Conservation (phyloP, 2,113 vertebrate species). For the Nycticebus coucang region DNA sequence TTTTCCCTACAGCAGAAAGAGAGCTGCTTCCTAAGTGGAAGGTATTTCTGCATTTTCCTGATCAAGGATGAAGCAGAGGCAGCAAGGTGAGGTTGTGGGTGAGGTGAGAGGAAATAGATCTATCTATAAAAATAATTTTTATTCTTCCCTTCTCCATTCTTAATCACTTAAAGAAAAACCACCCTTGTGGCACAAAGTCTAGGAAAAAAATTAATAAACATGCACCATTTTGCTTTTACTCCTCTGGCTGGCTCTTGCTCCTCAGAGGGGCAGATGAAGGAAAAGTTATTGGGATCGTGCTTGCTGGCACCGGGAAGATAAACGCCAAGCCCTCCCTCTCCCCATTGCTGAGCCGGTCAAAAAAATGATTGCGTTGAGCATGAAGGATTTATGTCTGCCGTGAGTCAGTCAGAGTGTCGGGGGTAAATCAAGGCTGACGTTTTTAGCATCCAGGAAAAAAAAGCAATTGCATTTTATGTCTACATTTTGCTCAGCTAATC, state of each 20-base stretch:
- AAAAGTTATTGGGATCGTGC: constrained; percentile 63
- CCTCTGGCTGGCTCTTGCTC: not conserved
- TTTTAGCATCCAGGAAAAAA: constrained; percentile 83
- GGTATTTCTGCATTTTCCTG: not conserved
- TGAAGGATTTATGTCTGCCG: constrained; percentile 81
- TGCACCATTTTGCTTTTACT: not conserved
- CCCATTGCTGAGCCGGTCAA: constrained; percentile 71
- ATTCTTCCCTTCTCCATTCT: constrained; percentile 50
- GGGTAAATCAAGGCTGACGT: constrained; percentile 86
- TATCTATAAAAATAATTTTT: constrained; percentile 47
- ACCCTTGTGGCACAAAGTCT: not conserved
- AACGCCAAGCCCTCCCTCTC: constrained; percentile 10
- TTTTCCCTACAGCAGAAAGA: not conserved
- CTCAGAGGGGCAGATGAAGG: constrained; percentile 34
- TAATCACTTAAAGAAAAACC: constrained; percentile 8
- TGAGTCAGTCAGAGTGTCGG: constrained; percentile 82
- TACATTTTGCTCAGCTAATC: constrained; percentile 85
- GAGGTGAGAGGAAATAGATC: constrained; percentile 28
- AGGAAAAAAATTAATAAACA: not conserved
- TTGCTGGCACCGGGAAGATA: constrained; percentile 28
- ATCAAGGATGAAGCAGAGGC: not conserved
- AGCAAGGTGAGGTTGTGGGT: not conserved
- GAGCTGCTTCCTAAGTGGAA: not conserved
- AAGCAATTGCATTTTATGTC: constrained; percentile 86
- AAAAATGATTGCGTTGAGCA: constrained; percentile 67